phyloP scores from a whole-genome alignment of 64 coral and sea anemone species.

The Montipora sp. region DNA sequence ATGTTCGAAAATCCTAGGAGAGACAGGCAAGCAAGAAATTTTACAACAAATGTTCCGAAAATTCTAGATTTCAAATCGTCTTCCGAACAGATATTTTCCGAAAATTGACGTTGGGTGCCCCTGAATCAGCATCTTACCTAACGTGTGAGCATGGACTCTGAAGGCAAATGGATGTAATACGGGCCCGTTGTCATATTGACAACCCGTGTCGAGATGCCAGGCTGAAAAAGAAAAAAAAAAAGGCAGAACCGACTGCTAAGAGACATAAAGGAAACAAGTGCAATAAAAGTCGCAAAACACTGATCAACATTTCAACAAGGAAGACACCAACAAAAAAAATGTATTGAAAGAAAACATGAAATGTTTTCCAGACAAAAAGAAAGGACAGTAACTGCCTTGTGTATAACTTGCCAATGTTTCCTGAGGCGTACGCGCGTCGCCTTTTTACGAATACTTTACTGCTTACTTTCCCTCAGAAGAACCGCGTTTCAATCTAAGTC shows the following conservation, averaged over 20 bases:
- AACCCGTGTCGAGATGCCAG: conserved; percentile 85
- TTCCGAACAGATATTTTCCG: too few relatives aligned
- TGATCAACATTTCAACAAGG: neutral
- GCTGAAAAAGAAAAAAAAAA: conserved; percentile 53
- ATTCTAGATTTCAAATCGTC: too few relatives aligned
- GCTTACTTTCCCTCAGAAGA: too few relatives aligned
- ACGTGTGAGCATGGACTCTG: conserved; percentile 86
- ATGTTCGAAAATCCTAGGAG: too few relatives aligned
- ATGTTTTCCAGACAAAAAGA: too few relatives aligned
- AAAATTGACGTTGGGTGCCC: too few relatives aligned
- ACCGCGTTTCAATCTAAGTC: too few relatives aligned
- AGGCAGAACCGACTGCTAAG: neutral
- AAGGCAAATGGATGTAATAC: conserved; percentile 93
- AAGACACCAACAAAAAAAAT: neutral
- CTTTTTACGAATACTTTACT: too few relatives aligned
- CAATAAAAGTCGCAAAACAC: neutral
- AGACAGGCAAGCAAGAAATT: too few relatives aligned
- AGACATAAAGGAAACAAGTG: neutral
- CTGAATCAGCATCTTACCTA: conserved; percentile 62
- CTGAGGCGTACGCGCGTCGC: neutral
- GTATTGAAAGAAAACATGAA: too few relatives aligned
- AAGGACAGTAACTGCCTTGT: neutral
- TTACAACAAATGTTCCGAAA: too few relatives aligned
- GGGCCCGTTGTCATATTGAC: conserved; percentile 61
- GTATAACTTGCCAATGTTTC: conserved; percentile 40